Evolutionary conservation across 2,113 vertebrate genomes (phyloP), one percentile per base, ranked within the genome.

Genomic region (Chionis minor): DNA sequence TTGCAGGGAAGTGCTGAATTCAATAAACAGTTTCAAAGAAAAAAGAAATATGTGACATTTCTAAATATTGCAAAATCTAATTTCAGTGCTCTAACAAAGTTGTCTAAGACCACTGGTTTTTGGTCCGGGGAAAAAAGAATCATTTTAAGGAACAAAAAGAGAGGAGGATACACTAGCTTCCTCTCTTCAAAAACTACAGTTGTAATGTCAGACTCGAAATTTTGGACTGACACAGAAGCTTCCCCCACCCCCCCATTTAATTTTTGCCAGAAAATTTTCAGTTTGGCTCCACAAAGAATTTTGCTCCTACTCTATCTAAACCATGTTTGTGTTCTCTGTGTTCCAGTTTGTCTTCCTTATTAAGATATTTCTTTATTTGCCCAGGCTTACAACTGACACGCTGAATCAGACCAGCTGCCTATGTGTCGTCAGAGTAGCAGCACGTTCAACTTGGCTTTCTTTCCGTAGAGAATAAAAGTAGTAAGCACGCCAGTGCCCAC

Each of bases 361-460:
- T 8, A 67, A 70, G 63, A 84, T 42, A 92, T 63, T 78, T 77
- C 49, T 80, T 24, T 89, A 71, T 91, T 95, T 96, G 55, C 55
- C 28, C 59, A 86, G 58, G 38, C 24, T 94, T 59, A 42, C 6
- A 71, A 59, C 14, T 42, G 79, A 83, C 75, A 92, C 0, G 19
- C 58, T 54, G 35, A 32, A 88, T 18, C 32, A 28, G 27, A 92
- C 7, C 40, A 93, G 51, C 23, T 44, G 66, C 61, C 58, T 27
- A 62, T 17, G 11, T 5, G 28, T 24, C 45, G 15, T 33, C 66
- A 70, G 54, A 12, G 51, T 27, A 62, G 38, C n/a, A 93, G 22
- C 59, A 66, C 2, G 33, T 27, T 69, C 58, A 88, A 7, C 19
- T 38, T 70, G 9, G 18, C 33, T 66, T 77, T 7, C 59, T 45